Conservation (phyloP, 2,113 vertebrate species). For the Choloepus hoffmanni region DNA sequence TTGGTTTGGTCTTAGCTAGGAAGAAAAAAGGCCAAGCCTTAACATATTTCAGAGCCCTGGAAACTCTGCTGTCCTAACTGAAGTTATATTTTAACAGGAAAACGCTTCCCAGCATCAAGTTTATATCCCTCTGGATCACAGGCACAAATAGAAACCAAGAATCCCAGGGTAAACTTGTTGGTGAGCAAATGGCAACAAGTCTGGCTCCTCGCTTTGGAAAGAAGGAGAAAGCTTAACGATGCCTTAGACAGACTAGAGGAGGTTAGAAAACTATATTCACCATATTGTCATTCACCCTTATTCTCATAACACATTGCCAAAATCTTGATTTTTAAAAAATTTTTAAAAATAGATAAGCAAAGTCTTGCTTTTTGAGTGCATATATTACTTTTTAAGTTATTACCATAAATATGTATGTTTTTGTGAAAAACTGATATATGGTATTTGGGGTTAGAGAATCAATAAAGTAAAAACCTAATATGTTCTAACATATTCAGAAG, state of each 20-base stretch:
- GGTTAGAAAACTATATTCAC: conserved; percentile 84
- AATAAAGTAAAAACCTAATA: background rate
- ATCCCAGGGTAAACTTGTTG: conserved; percentile 95
- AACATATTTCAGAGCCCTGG: background rate
- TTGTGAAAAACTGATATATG: background rate
- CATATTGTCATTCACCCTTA: fast-evolving
- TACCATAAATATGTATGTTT: background rate
- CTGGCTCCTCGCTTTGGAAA: conserved; percentile 98
- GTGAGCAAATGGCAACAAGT: conserved; percentile 99
- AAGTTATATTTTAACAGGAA: conserved; percentile 89
- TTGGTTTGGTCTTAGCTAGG: background rate
- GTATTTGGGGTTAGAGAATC: background rate
- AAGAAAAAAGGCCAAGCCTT: background rate
- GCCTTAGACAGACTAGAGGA: conserved; percentile 97
- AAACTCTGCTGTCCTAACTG: conserved; percentile 37
- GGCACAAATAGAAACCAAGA: conserved; percentile 95
- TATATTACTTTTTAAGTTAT: conserved; percentile 51
- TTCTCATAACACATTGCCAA: background rate
- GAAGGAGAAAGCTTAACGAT: conserved; percentile 96
- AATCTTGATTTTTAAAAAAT: background rate
- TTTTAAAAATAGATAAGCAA: conserved; percentile 18
- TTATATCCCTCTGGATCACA: conserved; percentile 93
- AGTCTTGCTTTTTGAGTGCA: background rate
- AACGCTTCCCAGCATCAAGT: conserved; percentile 93
- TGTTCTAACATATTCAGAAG: background rate